phyloP scores from a whole-genome alignment of 2,888 invertebrate species.

The Meloe dianella region DNA sequence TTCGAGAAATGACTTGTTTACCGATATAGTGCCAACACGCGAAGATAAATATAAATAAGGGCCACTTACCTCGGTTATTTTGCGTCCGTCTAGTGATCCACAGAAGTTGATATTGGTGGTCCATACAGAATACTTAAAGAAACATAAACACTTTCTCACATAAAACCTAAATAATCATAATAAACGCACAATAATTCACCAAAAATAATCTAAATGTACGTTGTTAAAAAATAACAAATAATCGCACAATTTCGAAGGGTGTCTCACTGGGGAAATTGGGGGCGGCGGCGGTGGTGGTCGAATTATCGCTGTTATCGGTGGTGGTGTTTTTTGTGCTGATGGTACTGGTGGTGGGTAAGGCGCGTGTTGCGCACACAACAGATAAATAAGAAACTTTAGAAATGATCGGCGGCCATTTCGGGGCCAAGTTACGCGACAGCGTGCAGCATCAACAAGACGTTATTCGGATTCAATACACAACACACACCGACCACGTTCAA shows the following conservation, averaged over 20 bases:
- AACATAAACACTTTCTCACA: not conserved
- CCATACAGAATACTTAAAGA: constrained; percentile 4
- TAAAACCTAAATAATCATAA: not conserved
- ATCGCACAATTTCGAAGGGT: too few species aligned
- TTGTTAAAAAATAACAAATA: not conserved
- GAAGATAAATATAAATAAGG: constrained; percentile 48
- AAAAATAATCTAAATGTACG: too few species aligned
- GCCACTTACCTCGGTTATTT: constrained; percentile 49
- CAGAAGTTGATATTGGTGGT: constrained; percentile 10
- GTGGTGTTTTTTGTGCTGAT: constrained; percentile 15
- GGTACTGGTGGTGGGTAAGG: not conserved
- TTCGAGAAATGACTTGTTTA: constrained; percentile 51
- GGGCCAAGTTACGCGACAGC: constrained; percentile 17
- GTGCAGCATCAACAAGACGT: constrained; percentile 3
- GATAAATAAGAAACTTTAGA: constrained; percentile 25
- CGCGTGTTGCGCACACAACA: constrained; percentile 42
- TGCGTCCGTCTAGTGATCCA: constrained; percentile 31
- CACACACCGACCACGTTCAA: too few species aligned
- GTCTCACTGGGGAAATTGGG: constrained; percentile 19
- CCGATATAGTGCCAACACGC: constrained; percentile 50
- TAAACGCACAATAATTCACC: not conserved
- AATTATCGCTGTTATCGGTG: not conserved
- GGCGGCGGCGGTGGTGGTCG: constrained; percentile 23
- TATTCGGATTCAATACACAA: too few species aligned
- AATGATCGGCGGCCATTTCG: constrained; percentile 43